Conservation (phyloP, 1,140 invertebrate genomes). For the Cepaea nemoralis region DNA sequence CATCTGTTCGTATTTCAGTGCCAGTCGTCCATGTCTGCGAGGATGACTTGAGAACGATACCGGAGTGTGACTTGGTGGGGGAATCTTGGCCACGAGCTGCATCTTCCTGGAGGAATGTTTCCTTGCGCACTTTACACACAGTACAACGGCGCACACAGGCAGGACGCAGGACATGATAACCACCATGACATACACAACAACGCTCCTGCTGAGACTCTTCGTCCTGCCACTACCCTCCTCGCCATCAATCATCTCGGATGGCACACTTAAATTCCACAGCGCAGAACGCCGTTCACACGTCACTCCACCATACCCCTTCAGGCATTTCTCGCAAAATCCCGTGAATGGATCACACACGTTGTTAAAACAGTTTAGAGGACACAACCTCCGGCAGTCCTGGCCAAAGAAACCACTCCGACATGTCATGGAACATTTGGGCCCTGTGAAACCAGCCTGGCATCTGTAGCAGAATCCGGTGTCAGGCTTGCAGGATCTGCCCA, state of each 20-base stretch:
- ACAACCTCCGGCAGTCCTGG: background rate
- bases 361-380: background rate
- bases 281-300: background rate
- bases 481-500: background rate
- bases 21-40: no score
- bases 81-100: no score
- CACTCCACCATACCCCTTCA: background rate
- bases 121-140: background rate
- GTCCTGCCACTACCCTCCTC: background rate
- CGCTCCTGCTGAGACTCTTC: background rate
- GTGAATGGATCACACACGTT: background rate
- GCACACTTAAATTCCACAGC: background rate
- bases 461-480: background rate
- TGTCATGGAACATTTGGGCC: background rate
- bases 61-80: no score
- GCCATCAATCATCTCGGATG: background rate
- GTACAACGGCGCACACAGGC: background rate
- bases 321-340: background rate
- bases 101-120: background rate
- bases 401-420: background rate
- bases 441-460: background rate
- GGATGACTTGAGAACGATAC: no score
- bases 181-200: background rate
- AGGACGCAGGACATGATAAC: background rate
- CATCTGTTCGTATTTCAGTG: no score